Evolutionary conservation across 2,888 invertebrate species (phyloP), one percentile per base, ranked within the genome.

Genomic region (Yponomeuta malinellus): DNA sequence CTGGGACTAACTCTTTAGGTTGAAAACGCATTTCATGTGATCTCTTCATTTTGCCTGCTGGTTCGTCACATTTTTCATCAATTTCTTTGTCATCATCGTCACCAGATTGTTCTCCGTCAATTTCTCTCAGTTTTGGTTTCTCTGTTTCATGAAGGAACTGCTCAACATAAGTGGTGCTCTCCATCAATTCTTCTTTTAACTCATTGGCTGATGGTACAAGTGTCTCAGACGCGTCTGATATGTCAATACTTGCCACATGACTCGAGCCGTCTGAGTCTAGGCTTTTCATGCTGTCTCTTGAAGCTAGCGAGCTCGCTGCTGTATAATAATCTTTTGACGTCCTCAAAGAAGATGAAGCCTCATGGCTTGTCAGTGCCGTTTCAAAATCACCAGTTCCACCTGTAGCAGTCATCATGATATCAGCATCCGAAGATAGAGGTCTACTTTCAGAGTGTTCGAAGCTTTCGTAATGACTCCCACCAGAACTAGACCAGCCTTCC

Each of bases 201-300:
- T 97, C 97, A 80, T 96, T 95, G 10, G 96, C 96, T 2, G 98
- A 98, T 15, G 98, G 97, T 10, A 99, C 96, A 10, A 99, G 88
- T 1, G 98, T 99, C 89, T 98, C 98, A 0, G 98, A 98, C 43
- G 96, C 93, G 85, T 98, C 98, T 52, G 98, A 98, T 63, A 97
- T 95, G 88, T 98, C 98, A 74, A 97, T 94, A 80, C 97, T 97
- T 0, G 96, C 97, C 72, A 98, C 93, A 84, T 97, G 96, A 29
- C 97, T 97, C 0, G 97, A 97, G 75, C 96, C 97, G 85, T 97
- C 96, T 2, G 97, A 98, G 80, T 97, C 97, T 66, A 98, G 90
- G 72, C 97, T 97, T 81, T 95, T 97, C 95, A 97, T 96, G 74
- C 97, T 97, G 81, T 97, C 97, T 77, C 96, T 95, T 0, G 97